Conservation (phyloP, 2,888 invertebrate species). For the Synergus gifuensis region DNA sequence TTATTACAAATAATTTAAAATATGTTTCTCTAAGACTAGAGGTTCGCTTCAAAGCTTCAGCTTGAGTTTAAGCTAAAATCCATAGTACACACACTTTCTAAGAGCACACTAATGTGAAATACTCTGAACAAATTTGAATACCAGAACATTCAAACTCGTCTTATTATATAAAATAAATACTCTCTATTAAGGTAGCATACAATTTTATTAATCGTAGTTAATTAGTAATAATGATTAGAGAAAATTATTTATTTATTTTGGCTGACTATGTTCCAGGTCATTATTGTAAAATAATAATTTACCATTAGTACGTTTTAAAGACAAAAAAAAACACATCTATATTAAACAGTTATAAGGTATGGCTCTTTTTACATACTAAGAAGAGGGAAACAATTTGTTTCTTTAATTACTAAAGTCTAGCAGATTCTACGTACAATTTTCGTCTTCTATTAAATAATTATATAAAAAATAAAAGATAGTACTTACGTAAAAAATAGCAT, state of each 20-base stretch:
- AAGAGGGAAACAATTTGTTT: neutral
- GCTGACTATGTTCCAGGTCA: neutral
- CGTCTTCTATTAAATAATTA: neutral
- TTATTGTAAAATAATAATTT: neutral
- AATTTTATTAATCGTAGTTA: neutral
- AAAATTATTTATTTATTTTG: neutral
- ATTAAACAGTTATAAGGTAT: neutral
- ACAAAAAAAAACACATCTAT: neutral
- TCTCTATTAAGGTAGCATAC: neutral
- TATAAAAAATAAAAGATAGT: constrained; percentile 46
- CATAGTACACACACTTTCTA: neutral
- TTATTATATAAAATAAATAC: neutral
- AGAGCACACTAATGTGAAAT: neutral
- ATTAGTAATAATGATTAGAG: neutral
- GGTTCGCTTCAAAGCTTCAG: neutral
- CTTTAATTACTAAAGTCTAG: constrained; percentile 6
- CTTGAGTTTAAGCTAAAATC: constrained; percentile 3
- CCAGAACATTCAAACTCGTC: neutral
- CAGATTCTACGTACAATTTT: neutral
- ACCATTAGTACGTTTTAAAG: neutral
- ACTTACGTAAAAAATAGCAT: constrained; percentile 98
- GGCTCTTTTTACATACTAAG: neutral
- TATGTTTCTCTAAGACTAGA: neutral
- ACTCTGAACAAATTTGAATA: neutral
- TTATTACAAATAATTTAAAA: neutral